phyloP scores from a whole-genome alignment of 1,140 invertebrate species.

The Zaprionus tsacasi region DNA sequence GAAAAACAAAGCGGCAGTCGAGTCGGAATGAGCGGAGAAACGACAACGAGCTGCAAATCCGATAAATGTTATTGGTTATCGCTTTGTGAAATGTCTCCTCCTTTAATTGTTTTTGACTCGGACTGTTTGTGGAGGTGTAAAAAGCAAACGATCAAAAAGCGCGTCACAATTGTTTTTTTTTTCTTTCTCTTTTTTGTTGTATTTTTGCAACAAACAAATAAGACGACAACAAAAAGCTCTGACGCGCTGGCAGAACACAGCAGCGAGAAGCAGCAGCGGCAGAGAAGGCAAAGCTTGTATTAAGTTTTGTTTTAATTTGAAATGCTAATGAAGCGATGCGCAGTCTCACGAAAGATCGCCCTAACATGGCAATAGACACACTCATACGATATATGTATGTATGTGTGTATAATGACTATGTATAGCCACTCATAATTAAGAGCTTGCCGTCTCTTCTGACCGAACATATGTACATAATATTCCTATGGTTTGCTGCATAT shows the following conservation, averaged over 20 bases:
- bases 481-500: constrained; percentile 22
- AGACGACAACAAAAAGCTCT: constrained; percentile 47
- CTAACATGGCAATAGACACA: constrained; percentile 4
- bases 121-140: constrained; percentile 66
- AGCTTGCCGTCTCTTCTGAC: constrained; percentile 25
- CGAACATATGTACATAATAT: constrained; percentile 9
- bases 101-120: no score
- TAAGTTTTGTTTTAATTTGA: constrained; percentile 59
- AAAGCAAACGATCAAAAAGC: constrained; percentile 51
- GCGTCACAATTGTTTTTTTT: constrained; percentile 33
- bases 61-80: no score
- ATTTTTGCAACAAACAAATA: constrained; percentile 39
- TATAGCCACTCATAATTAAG: constrained; percentile 49
- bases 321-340: constrained; percentile 66
- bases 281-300: constrained; percentile 43
- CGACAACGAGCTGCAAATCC: no score
- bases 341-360: constrained; percentile 25
- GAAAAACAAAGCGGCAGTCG: no score
- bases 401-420: not conserved
- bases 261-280: not conserved
- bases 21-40: no score
- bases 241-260: constrained; percentile 36
- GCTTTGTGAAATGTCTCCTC: no score
- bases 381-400: not conserved
- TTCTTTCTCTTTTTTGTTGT: not conserved